Base-by-base conservation (phyloP, 2,797 vertebrate genomes). In the Clarias pachynema region DNA sequence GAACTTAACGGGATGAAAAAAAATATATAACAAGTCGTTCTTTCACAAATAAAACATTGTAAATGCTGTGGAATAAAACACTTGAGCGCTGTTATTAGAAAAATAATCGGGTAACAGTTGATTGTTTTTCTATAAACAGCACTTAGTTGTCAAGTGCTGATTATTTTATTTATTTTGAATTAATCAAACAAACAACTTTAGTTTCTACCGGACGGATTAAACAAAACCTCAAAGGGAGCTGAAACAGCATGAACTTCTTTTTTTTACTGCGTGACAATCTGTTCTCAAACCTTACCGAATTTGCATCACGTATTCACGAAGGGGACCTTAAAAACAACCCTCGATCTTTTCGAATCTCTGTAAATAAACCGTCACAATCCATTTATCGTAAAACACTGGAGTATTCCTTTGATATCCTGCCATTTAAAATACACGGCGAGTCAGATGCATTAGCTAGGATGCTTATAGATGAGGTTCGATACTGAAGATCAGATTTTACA, bases 121-220 rank as follows among this genome's bases (percentile, higher is more conserved):
- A 75, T 75, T 29, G 29, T 26, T 57, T 75, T 8, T 57, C 3
- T 10, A 22, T 2, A 20, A 14, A 56, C 24, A 0, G 40, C 70
- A 44, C 31, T 77, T 6, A 75, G 0, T 53, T 15, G 5, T 7
- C 0, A 34, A 2, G 2, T 20, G 10, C 10, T 31, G 49, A 31
- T 1, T n/a, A 44, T n/a, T 5, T 49, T 65, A 31, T 34, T 34
- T 34, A 5, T 44, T 44, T 5, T 14, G 2, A 26, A 5, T 40
- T 16, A 70, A 79, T 44, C 68, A 77, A 70, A 82, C 29, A 88
- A 57, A 87, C 49, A 81, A 22, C 22, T 16, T 34, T 18, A 9
- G 31, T 4, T 40, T 49, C 10, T 22, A 73, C 10, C 2, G 37
- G 53, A 53, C 0, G 1, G 24, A 73, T n/a, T 12, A 3, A 18